A percentile compares a stretch with the other conserved stretches of the same genome.
Evolutionary conservation across 2,113 vertebrate species (phyloP).

Genomic region (Notarius quadriscutis): DNA sequence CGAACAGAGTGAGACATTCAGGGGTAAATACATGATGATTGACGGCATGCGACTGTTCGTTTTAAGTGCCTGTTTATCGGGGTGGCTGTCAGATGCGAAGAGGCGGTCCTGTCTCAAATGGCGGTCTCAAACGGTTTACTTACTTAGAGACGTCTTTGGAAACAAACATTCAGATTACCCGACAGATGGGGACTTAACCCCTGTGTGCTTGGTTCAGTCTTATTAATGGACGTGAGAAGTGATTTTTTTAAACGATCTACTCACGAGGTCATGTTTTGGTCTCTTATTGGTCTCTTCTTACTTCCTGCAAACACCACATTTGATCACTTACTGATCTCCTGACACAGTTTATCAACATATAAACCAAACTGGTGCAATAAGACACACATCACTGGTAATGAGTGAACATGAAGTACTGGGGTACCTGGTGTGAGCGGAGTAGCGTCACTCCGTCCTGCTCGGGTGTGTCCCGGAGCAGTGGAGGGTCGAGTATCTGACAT

Average conservation of each 20-base stretch:
- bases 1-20: not conserved
- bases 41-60: not conserved
- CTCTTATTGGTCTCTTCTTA: too few relatives aligned
- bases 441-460: not conserved
- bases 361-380: not conserved
- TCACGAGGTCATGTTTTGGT: too few relatives aligned
- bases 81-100: not conserved
- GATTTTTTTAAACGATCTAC: too few relatives aligned
- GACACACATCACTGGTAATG: not conserved
- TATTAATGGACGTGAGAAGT: too few relatives aligned
- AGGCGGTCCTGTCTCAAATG: not conserved
- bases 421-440: not conserved
- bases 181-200: not conserved
- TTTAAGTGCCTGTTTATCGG: not conserved
- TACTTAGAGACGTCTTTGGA: not conserved
- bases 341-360: too few relatives aligned
- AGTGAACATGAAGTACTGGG: not conserved
- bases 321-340: not conserved
- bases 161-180: not conserved
- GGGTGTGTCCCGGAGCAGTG: not conserved
- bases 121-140: not conserved
- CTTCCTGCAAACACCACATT: not conserved
- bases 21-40: slow-evolving; percentile 1
- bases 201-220: not conserved
- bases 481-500: not conserved